Conservation (phyloP, 2,797 vertebrate genomes). For the Echiichthys vipera region DNA sequence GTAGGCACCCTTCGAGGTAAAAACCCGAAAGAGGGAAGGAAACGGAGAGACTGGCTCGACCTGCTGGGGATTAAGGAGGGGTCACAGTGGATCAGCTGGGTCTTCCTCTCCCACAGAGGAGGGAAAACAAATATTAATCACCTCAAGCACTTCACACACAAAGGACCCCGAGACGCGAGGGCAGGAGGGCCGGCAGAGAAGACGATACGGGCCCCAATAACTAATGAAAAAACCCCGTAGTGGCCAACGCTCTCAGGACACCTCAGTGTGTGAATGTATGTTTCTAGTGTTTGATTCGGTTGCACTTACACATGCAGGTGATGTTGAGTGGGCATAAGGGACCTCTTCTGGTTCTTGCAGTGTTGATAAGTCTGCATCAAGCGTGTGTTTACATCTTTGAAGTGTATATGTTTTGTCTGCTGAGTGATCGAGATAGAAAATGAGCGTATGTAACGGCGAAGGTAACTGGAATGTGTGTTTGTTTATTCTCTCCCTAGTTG, state of each 20-base stretch:
- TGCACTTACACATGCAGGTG: constrained; percentile 4
- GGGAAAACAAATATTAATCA: constrained; percentile 89
- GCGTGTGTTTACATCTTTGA: background rate
- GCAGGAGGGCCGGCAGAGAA: constrained; percentile 53
- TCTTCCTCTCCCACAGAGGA: constrained; percentile 83
- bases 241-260: constrained; percentile 34
- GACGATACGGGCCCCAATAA: constrained; percentile 55
- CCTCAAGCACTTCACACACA: constrained; percentile 79
- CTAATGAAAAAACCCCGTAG: constrained; percentile 70
- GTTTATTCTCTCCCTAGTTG: constrained; percentile 58
- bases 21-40: constrained; percentile 54
- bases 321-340: background rate
- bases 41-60: constrained; percentile 59
- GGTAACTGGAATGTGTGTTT: constrained; percentile 53
- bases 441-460: constrained; percentile 3
- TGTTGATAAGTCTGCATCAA: constrained; percentile 2
- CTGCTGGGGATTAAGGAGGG: constrained; percentile 75
- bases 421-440: background rate
- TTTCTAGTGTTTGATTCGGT: constrained; percentile 30
- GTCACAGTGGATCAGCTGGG: constrained; percentile 81
- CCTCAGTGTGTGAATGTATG: constrained; percentile 32
- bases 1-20: constrained; percentile 18
- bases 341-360: background rate
- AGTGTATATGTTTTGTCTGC: background rate
- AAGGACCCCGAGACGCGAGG: constrained; percentile 64